Conservation (phyloP, 2,113 vertebrate species). For the Lathamus discolor region DNA sequence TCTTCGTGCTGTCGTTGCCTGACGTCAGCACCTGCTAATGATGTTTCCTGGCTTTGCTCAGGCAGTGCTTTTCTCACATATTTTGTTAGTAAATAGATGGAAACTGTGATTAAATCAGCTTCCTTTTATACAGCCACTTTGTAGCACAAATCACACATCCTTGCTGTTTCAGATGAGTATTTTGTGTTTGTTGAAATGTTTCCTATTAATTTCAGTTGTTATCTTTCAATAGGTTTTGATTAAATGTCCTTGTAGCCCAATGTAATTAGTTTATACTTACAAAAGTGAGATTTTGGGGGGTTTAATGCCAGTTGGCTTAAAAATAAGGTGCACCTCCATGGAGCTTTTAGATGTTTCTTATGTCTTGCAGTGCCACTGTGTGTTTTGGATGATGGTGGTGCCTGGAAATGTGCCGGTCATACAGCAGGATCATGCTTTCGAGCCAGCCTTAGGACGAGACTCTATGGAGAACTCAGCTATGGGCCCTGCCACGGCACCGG, state of each 20-base stretch:
- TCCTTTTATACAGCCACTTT: background rate
- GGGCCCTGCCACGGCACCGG: slow-evolving; percentile 60
- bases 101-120: background rate
- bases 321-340: accelerated
- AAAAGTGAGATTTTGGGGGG: accelerated
- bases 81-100: slow-evolving; percentile 21
- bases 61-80: background rate
- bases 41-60: slow-evolving; percentile 11
- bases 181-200: background rate
- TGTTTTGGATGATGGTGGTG: slow-evolving; percentile 81
- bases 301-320: accelerated
- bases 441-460: slow-evolving; percentile 63
- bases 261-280: background rate
- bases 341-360: accelerated
- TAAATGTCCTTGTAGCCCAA: accelerated
- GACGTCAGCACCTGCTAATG: background rate
- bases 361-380: background rate
- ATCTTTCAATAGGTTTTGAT: background rate
- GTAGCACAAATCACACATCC: background rate
- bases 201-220: accelerated
- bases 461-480: slow-evolving; percentile 28
- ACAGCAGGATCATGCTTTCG: slow-evolving; percentile 72
- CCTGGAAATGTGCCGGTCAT: slow-evolving; percentile 79
- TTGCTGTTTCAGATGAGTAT: accelerated
- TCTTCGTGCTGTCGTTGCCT: background rate